phyloP scores from a whole-genome alignment of 1,140 invertebrate genomes.

The Meloidogyne exigua region DNA sequence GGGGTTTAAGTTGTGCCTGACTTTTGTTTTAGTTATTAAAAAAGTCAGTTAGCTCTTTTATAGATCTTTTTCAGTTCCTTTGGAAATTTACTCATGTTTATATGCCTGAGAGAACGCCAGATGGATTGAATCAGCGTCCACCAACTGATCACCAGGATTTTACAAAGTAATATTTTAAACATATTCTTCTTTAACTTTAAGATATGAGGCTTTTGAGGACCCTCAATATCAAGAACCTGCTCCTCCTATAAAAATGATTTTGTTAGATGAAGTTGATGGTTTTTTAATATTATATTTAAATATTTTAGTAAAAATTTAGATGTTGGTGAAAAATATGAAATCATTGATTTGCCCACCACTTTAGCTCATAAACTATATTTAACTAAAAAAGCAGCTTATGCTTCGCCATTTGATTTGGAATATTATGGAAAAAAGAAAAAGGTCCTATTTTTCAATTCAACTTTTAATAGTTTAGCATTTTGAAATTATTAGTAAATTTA shows the following conservation, averaged over 20 bases:
- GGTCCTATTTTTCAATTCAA: conserved; percentile 31
- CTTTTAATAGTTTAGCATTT: too few relatives aligned
- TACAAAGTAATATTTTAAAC: neutral
- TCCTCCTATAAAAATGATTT: conserved; percentile 55
- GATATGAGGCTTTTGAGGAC: conserved; percentile 52
- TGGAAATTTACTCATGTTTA: conserved; percentile 10
- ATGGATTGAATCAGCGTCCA: conserved; percentile 25
- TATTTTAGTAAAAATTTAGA: conserved; percentile 39
- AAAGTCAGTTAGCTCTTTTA: too few relatives aligned
- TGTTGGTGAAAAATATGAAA: conserved; percentile 60
- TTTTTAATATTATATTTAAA: neutral
- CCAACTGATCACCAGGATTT: conserved; percentile 24
- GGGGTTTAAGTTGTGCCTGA: neutral
- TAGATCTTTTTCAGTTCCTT: conserved; percentile 3
- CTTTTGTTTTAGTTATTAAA: neutral
- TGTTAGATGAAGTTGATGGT: conserved; percentile 63
- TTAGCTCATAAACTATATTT: conserved; percentile 53
- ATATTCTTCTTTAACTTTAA: conserved; percentile 17
- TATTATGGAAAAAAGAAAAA: conserved; percentile 60
- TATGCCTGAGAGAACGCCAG: conserved; percentile 34
- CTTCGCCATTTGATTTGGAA: conserved; percentile 61
- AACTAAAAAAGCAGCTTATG: conserved; percentile 55
- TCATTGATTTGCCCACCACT: conserved; percentile 48
- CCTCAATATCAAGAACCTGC: conserved; percentile 39
- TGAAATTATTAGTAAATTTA: conserved; percentile 24